phyloP scores from a whole-genome alignment of 2,113 vertebrate genomes.

The Rhea americana region DNA sequence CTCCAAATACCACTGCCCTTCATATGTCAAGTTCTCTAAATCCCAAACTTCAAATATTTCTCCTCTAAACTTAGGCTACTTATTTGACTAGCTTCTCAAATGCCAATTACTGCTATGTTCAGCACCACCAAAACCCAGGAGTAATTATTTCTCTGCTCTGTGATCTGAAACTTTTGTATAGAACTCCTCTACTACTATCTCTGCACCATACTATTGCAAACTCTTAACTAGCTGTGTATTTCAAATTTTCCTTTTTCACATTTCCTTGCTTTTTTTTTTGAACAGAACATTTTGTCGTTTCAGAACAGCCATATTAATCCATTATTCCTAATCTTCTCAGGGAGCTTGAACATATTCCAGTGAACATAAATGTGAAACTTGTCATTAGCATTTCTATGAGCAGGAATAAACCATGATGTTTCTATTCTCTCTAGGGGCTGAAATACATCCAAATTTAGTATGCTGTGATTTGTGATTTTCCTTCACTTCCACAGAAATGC shows the following conservation, averaged over 20 bases:
- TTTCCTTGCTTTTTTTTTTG: neutral
- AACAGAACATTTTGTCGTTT: neutral
- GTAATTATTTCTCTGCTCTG: neutral
- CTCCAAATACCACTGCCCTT: neutral
- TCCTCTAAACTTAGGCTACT: neutral
- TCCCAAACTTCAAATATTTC: neutral
- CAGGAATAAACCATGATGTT: neutral
- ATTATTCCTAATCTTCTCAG: neutral
- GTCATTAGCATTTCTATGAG: neutral
- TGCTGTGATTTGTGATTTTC: neutral
- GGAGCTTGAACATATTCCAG: neutral
- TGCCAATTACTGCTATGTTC: neutral
- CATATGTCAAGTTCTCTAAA: neutral
- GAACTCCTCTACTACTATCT: neutral
- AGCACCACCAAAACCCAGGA: neutral
- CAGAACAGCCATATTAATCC: neutral
- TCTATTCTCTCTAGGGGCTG: neutral
- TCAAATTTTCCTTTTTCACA: neutral
- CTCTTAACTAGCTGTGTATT: neutral
- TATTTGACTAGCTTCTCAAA: neutral
- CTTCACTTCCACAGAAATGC: neutral
- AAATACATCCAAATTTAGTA: neutral
- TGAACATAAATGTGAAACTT: constrained; percentile 7
- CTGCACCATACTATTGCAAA: neutral
- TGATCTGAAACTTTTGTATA: neutral